Evolutionary conservation across 2,113 vertebrate genomes (phyloP).

Genomic region (Eptesicus fuscus): DNA sequence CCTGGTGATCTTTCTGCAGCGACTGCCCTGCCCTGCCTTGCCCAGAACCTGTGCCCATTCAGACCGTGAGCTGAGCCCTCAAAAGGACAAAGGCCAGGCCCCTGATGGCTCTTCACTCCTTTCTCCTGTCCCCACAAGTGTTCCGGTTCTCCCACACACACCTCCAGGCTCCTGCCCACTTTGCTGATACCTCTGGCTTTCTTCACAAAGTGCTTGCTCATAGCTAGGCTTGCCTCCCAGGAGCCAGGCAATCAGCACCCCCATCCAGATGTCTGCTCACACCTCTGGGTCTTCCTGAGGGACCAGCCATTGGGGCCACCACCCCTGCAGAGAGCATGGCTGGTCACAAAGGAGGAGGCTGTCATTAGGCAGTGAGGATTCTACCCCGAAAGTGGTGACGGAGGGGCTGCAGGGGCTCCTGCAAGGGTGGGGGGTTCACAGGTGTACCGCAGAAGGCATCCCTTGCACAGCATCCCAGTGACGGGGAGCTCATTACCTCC

Average conservation of each 20-base stretch:
- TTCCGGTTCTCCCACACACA: background rate
- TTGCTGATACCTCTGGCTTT: background rate
- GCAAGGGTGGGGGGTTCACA: background rate
- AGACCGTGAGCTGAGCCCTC: background rate
- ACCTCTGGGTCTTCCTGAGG: background rate
- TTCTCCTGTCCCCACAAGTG: background rate
- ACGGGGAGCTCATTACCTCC: background rate
- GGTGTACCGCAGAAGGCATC: background rate
- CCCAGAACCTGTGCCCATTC: background rate
- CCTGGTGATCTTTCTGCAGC: background rate
- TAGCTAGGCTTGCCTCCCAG: background rate
- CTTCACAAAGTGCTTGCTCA: background rate
- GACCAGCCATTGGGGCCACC: background rate
- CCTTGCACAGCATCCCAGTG: background rate
- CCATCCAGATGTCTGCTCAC: background rate
- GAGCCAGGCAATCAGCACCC: background rate
- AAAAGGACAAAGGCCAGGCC: background rate
- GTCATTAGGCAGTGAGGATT: background rate
- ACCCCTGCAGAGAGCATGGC: background rate
- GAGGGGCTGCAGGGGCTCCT: background rate
- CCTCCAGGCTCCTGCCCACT: background rate
- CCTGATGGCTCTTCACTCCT: background rate
- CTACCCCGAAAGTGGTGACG: background rate
- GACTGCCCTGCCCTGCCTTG: background rate
- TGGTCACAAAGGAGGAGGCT: background rate